Percentiles rank a stretch among this genome's conserved stretches.
These are phyloP conservation scores for Cydia strobilella DNA, from an alignment of 1,140 invertebrate genomes.

Conservation along the genomic window DNA sequence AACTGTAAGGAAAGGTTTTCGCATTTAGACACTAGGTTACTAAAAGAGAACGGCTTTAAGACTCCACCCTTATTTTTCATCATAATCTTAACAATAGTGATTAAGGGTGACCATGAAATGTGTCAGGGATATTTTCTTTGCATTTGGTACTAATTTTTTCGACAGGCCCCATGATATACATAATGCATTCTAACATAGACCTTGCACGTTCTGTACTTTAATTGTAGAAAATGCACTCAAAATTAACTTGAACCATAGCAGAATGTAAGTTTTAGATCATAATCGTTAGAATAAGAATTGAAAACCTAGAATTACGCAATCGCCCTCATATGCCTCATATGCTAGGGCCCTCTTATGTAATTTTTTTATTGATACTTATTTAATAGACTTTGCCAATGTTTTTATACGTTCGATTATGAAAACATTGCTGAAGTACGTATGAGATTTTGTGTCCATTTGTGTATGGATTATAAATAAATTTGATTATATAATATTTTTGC, in stretches of 20 bases:
- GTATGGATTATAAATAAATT: conserved; percentile 75
- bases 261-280: conserved; percentile 57
- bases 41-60: conserved; percentile 7
- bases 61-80: background rate
- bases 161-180: background rate
- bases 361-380: conserved; percentile 74
- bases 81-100: background rate
- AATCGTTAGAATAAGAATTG: conserved; percentile 63
- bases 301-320: conserved; percentile 60
- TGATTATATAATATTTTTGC: conserved; percentile 51
- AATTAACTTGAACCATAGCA: conserved; percentile 48
- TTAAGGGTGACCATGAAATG: conserved; percentile 18
- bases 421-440: conserved; percentile 70
- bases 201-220: conserved; percentile 38
- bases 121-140: conserved; percentile 28
- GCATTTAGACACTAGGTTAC: conserved; percentile 31
- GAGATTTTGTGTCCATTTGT: conserved; percentile 71
- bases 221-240: conserved; percentile 54
- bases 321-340: too few species aligned
- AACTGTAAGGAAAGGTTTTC: conserved; percentile 10
- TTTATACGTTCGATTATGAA: conserved; percentile 66
- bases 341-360: conserved; percentile 66
- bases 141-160: conserved; percentile 20
- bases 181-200: conserved; percentile 31
- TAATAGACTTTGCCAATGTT: conserved; percentile 69